Evolutionary conservation across 2,888 invertebrate genomes (phyloP).

Genomic region (Temnothorax rugatulus): DNA sequence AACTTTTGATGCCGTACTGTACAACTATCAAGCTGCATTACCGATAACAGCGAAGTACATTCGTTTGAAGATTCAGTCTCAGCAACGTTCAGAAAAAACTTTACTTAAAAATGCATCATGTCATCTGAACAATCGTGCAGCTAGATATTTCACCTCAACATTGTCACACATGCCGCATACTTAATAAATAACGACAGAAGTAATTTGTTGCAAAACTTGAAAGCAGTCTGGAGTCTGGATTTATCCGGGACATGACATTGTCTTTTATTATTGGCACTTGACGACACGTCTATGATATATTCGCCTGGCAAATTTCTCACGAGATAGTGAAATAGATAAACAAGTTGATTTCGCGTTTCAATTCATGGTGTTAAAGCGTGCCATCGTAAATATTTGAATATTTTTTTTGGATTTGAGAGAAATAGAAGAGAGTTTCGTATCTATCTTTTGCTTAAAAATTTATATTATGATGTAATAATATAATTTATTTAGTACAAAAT

Average conservation of each 20-base stretch:
- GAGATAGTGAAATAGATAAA: neutral
- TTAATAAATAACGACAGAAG: neutral
- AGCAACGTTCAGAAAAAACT: neutral
- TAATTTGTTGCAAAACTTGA: neutral
- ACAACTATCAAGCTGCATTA: neutral
- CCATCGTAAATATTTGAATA: neutral
- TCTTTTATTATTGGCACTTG: constrained; percentile 67
- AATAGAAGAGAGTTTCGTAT: neutral
- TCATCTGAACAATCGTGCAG: neutral
- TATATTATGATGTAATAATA: neutral
- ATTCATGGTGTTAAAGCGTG: neutral
- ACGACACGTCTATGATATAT: constrained; percentile 46
- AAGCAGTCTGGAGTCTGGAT: neutral
- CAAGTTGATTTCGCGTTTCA: neutral
- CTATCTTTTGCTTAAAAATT: neutral
- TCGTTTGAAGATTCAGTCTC: neutral
- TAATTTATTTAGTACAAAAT: neutral
- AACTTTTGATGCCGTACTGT: constrained; percentile 31
- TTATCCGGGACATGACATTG: neutral
- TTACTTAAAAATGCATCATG: neutral
- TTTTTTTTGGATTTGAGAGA: neutral
- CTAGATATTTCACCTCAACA: neutral
- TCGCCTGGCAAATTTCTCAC: constrained; percentile 44
- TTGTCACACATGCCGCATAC: neutral
- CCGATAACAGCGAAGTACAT: neutral